A percentile compares a stretch with the other conserved stretches of the same genome.
phyloP scores from a whole-genome alignment of 2,888 invertebrate genomes.

The Metallyticus violacea region DNA sequence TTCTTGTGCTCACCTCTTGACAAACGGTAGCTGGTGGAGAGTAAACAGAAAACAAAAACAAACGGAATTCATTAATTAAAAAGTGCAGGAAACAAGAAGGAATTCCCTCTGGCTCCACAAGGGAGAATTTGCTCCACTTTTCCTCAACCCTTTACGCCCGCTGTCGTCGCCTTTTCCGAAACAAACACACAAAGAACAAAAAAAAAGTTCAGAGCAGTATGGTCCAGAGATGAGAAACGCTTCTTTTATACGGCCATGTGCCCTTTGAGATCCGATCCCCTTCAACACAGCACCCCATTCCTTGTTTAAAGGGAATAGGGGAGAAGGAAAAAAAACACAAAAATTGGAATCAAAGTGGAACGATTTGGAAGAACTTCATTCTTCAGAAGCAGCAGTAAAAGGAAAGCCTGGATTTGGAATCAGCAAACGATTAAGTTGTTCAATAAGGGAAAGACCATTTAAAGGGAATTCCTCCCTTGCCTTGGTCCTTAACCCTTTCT shows the following conservation, averaged over 20 bases:
- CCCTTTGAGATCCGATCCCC: not conserved
- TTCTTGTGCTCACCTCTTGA: not conserved
- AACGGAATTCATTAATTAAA: conserved; percentile 10
- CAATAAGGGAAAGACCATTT: not conserved
- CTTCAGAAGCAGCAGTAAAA: not conserved
- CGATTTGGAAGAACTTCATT: conserved; percentile 6
- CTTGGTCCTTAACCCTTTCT: not conserved
- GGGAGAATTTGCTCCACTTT: not conserved
- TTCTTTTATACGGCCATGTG: not conserved
- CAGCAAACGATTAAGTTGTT: not conserved
- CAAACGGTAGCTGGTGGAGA: not conserved
- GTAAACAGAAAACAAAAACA: not conserved
- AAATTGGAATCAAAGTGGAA: conserved; percentile 8
- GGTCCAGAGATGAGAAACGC: not conserved
- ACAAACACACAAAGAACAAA: not conserved
- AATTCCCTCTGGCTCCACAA: not conserved
- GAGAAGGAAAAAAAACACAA: not conserved
- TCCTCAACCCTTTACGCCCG: not conserved
- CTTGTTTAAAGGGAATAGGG: not conserved
- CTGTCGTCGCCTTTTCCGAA: not conserved
- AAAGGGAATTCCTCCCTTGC: not conserved
- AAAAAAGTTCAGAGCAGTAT: too few relatives aligned
- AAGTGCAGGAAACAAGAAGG: not conserved
- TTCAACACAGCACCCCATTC: too few relatives aligned
- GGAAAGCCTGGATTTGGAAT: not conserved